Conservation (phyloP, 2,888 invertebrate genomes). For the Nomada ferruginata region DNA sequence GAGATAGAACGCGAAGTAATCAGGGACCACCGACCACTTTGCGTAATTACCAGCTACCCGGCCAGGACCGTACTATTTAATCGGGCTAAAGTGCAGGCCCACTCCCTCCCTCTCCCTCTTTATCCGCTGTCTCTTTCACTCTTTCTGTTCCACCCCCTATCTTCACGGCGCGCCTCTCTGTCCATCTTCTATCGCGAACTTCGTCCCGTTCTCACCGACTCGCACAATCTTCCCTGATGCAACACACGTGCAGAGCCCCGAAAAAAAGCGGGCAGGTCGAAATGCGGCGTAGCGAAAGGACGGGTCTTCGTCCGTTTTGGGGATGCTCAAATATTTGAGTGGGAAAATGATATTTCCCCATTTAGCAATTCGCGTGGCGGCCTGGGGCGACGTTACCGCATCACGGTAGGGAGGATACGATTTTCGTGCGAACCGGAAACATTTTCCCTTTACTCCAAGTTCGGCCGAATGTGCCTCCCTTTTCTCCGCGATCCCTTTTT, state of each 20-base stretch:
- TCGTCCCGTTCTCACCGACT: conserved; percentile 23
- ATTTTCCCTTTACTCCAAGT: conserved; percentile 27
- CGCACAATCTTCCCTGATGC: conserved; percentile 53
- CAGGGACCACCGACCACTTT: conserved; percentile 77
- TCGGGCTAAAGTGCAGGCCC: conserved; percentile 75
- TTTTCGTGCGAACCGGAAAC: conserved; percentile 39
- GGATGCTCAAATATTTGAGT: conserved; percentile 70
- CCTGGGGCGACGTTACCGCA: conserved; percentile 9
- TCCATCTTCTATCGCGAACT: conserved; percentile 29
- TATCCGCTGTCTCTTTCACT: conserved; percentile 8
- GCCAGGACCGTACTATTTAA: conserved; percentile 75
- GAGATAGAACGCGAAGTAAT: conserved; percentile 71
- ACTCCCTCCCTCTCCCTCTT: conserved; percentile 51
- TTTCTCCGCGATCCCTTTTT: conserved; percentile 35
- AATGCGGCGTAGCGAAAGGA: conserved; percentile 58
- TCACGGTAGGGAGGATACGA: background rate
- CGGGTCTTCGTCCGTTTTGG: conserved; percentile 37
- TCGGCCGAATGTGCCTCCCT: background rate
- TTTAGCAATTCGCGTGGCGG: conserved; percentile 46
- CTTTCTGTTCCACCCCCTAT: background rate
- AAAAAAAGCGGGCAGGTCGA: conserved; percentile 51
- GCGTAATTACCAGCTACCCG: conserved; percentile 77
- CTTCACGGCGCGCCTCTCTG: conserved; percentile 15
- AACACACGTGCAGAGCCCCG: conserved; percentile 36
- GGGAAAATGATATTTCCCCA: conserved; percentile 69